Percentiles rank a stretch among this genome's conserved stretches.
These are phyloP conservation scores for Lasioglossum baleicum DNA, from an alignment of 1,140 invertebrate genomes.

Conservation along the genomic window DNA sequence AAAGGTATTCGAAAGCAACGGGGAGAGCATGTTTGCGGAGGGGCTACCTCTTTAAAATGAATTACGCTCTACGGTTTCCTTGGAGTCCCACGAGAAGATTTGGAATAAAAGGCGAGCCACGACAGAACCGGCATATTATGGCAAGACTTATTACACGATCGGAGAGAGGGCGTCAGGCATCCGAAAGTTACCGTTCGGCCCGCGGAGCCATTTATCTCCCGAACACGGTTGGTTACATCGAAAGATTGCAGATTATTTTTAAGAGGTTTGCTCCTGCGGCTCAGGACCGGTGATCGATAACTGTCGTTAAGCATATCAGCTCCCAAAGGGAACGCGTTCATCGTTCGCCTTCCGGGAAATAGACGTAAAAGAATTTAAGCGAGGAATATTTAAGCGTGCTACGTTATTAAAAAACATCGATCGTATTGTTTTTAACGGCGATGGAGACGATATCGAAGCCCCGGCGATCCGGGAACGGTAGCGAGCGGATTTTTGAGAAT, in stretches of 20 bases:
- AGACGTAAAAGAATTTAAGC: not conserved
- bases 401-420: too few species aligned
- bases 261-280: not conserved
- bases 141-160: constrained; percentile 2
- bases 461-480: too few species aligned
- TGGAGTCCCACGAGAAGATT: not conserved
- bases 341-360: not conserved
- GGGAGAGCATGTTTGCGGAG: too few species aligned
- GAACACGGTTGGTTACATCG: constrained; percentile 5
- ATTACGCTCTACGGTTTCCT: not conserved
- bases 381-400: too few species aligned
- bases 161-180: not conserved
- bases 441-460: too few species aligned
- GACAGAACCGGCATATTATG: constrained; percentile 1
- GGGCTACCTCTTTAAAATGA: too few species aligned
- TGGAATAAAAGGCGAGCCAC: not conserved
- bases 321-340: not conserved
- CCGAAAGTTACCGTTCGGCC: not conserved
- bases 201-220: not conserved
- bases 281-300: not conserved
- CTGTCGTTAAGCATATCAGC: constrained; percentile 1
- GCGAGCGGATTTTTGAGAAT: too few species aligned
- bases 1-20: too few species aligned
- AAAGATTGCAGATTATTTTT: constrained; percentile 6
- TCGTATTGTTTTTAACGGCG: too few species aligned